Base-by-base conservation (phyloP, 2,113 vertebrate genomes). In the Quiscalus mexicanus region DNA sequence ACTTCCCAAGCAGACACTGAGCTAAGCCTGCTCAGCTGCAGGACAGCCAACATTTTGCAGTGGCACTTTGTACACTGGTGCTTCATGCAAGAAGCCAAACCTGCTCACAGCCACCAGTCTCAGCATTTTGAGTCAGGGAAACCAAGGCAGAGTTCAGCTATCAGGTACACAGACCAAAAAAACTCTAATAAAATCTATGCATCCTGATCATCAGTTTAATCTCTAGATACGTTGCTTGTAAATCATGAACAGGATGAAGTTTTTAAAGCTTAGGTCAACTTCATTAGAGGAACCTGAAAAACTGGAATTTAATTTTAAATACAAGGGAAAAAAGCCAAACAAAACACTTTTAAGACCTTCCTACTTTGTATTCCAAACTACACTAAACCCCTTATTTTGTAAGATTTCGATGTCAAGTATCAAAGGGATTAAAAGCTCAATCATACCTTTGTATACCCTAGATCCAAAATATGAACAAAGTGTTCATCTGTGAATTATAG, bases 81-180 rank as follows among this genome's bases (percentile, higher is more conserved):
- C 42, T 93, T 59, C 64, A 77, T 19, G 12, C 33, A 31, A 63
- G 58, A 35, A 82, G 28, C 30, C 64, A 58, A 62, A 73, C 0
- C 0, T 19, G 39, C 52, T 62, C 11, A 3, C 7, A 59, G 21
- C 9, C 12, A 2, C 25, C 12, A 18, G 19, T 12, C 33, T 55
- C 4, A 0, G 41, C 62, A 56, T 42, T 47, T 15, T 6, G 0
- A 27, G 5, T 56, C 20, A 44, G 20, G 21, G 56, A 96, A 95
- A 75, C 60, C 27, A 13, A 65, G 31, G 83, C 56, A 85, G 58
- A 56, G 35, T 39, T 84, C 73, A 81, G 47, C 24, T 33, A 41
- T 7, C 0, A 0, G 10, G 39, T 22, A 67, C 21, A 59, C 5
- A 56, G n/a, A 74, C 2, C 6, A 68, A 50, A 60, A 16, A 15